These are phyloP conservation scores for Manduca sexta DNA, from an alignment of 1,140 invertebrate species.

Conservation along the genomic window DNA sequence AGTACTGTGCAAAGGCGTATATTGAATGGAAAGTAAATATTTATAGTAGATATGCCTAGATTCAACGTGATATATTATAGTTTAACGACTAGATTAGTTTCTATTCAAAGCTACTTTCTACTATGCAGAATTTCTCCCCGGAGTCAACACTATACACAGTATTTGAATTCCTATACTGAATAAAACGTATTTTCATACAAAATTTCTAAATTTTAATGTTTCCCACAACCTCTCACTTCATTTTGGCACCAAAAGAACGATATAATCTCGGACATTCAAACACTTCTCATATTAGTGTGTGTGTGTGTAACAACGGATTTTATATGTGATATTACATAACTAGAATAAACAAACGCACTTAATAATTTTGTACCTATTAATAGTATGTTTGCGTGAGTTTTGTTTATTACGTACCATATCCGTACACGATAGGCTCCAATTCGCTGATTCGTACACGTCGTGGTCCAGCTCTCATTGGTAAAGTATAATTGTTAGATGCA, in stretches of 20 bases:
- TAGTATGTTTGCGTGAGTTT: no score
- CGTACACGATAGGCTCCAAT: slow-evolving; percentile 47
- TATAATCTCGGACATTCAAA: no score
- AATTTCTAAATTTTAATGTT: no score
- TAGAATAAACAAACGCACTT: no score
- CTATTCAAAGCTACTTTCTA: slow-evolving; percentile 66
- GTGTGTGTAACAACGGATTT: no score
- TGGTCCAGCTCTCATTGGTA: slow-evolving; percentile 40
- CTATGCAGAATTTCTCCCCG: slow-evolving; percentile 40
- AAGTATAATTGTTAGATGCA: slow-evolving; percentile 36
- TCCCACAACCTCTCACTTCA: no score
- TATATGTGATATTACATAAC: no score
- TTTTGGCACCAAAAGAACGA: no score
- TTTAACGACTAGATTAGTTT: slow-evolving; percentile 53
- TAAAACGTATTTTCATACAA: no score
- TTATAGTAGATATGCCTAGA: slow-evolving; percentile 28
- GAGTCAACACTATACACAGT: slow-evolving; percentile 16
- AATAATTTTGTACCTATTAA: no score
- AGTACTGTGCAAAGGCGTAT: neutral
- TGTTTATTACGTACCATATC: slow-evolving; percentile 47
- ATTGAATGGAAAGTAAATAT: slow-evolving; percentile 33
- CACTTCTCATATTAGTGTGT: no score
- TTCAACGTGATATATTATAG: slow-evolving; percentile 37
- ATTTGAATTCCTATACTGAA: no score
- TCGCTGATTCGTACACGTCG: slow-evolving; percentile 61